These are phyloP conservation scores for Phalacrocorax carbo DNA, from an alignment of 2,113 vertebrate species.

Conservation along the genomic window DNA sequence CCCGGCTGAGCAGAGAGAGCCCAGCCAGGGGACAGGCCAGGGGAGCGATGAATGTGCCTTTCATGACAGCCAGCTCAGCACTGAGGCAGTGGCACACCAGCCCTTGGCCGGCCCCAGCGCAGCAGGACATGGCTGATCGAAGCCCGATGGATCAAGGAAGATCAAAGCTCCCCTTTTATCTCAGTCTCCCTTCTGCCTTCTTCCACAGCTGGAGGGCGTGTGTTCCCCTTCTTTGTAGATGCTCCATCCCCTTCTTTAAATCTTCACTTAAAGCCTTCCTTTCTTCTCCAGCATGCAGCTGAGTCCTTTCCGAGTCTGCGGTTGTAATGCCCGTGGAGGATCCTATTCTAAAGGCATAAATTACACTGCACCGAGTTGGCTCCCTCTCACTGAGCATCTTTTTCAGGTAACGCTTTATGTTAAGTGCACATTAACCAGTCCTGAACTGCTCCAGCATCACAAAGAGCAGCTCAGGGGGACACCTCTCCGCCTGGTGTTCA, in stretches of 20 bases:
- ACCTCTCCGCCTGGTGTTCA: neutral
- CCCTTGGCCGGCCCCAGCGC: neutral
- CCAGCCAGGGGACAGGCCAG: neutral
- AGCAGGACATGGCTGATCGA: neutral
- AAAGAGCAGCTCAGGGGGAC: neutral
- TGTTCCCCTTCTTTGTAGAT: constrained; percentile 61
- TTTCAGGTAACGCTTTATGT: constrained; percentile 38
- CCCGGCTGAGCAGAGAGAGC: neutral
- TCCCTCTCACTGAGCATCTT: constrained; percentile 9
- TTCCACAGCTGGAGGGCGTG: constrained; percentile 64
- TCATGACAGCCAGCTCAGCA: neutral
- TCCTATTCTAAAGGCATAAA: constrained; percentile 46
- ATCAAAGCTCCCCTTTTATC: constrained; percentile 64
- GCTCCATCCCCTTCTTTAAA: constrained; percentile 46
- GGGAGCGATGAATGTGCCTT: neutral
- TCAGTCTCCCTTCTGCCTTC: constrained; percentile 51
- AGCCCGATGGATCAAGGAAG: constrained; percentile 15
- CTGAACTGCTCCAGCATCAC: neutral
- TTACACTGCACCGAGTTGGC: neutral
- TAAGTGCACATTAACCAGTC: constrained; percentile 47
- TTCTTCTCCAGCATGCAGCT: constrained; percentile 47
- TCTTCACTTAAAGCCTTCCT: constrained; percentile 50
- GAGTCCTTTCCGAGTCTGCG: neutral
- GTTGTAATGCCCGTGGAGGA: constrained; percentile 41
- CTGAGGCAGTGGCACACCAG: neutral